These are phyloP conservation scores for Centruroides sculpturatus DNA, from an alignment of 1,140 invertebrate genomes.

Conservation along the genomic window DNA sequence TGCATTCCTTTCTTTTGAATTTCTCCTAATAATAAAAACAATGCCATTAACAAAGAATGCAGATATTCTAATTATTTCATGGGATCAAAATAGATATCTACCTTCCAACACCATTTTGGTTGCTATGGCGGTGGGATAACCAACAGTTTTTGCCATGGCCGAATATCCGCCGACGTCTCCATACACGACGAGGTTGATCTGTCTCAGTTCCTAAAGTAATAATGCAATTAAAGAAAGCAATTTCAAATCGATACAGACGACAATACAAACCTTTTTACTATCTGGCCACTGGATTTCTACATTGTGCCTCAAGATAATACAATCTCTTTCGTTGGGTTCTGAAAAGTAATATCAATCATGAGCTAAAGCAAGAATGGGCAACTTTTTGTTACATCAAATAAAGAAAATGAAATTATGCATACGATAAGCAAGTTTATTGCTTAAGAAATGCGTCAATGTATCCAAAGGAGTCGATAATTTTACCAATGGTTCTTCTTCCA, in stretches of 20 bases:
- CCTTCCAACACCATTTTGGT: constrained; percentile 94
- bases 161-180: constrained; percentile 73
- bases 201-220: constrained; percentile 49
- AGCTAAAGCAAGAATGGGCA: too few relatives aligned
- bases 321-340: constrained; percentile 73
- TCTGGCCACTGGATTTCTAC: constrained; percentile 84
- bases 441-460: constrained; percentile 71
- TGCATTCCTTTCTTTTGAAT: constrained; percentile 89
- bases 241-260: neutral
- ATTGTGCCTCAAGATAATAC: constrained; percentile 87
- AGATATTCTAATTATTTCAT: constrained; percentile 2
- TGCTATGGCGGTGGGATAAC: constrained; percentile 88
- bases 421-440: too few relatives aligned
- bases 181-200: constrained; percentile 86
- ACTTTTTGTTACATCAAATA: too few relatives aligned
- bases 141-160: constrained; percentile 96
- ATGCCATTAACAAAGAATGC: constrained; percentile 19
- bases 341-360: constrained; percentile 4
- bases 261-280: constrained; percentile 34
- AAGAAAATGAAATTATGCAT: too few relatives aligned
- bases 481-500: constrained; percentile 61
- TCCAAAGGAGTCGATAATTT: constrained; percentile 81
- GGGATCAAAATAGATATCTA: constrained; percentile 27
- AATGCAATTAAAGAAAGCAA: neutral
- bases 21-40: constrained; percentile 48